Percentiles rank a stretch among this genome's conserved stretches.
These are phyloP conservation scores for Hydrozoanthus gracilis DNA, from an alignment of 92 coral and sea anemone genomes.

Conservation along the genomic window DNA sequence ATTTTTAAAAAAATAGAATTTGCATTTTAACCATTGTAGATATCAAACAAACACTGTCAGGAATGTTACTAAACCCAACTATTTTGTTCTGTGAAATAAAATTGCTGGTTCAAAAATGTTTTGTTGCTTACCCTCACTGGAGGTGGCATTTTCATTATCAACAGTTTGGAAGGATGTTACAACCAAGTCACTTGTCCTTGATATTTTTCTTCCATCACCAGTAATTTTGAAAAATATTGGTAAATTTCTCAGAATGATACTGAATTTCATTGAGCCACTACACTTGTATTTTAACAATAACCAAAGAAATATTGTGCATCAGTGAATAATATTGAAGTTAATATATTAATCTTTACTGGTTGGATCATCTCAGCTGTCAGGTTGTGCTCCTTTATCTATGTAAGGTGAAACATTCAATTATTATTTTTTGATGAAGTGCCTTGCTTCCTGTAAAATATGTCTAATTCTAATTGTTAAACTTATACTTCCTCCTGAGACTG, in stretches of 20 bases:
- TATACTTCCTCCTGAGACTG: background rate
- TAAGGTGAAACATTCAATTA: background rate
- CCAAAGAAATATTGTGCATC: slow-evolving; percentile 1
- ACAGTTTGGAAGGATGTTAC: slow-evolving; percentile 10
- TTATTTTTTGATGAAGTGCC: background rate
- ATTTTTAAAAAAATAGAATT: background rate
- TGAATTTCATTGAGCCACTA: background rate
- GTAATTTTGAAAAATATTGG: slow-evolving; percentile 5
- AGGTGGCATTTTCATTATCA: slow-evolving; percentile 21
- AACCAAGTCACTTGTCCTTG: slow-evolving; percentile 15
- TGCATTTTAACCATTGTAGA: background rate
- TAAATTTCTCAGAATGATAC: slow-evolving; percentile 18
- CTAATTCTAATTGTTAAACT: too few species aligned
- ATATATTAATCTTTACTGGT: background rate
- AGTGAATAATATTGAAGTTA: background rate
- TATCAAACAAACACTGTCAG: background rate
- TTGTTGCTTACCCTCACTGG: slow-evolving; percentile 25
- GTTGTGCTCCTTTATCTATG: background rate
- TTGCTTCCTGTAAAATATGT: background rate
- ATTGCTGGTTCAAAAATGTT: background rate
- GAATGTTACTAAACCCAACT: slow-evolving; percentile 1
- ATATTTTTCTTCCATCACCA: slow-evolving; percentile 4
- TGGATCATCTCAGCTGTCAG: background rate
- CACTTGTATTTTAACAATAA: background rate
- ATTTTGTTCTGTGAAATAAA: background rate